phyloP scores from a whole-genome alignment of 2,797 vertebrate species.

The Synaphobranchus kaupii region DNA sequence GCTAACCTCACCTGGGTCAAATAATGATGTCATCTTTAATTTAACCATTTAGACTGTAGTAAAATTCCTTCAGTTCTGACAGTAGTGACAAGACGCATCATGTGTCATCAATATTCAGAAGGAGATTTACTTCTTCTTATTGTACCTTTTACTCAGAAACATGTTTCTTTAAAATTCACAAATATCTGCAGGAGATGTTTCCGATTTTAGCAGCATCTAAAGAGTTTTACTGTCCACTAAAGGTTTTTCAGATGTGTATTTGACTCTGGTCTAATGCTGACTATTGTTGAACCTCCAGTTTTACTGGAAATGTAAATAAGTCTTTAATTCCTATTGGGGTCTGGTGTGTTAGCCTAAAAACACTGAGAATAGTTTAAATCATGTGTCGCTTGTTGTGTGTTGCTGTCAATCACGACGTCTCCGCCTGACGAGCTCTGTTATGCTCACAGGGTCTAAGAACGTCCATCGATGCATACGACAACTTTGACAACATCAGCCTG shows the following conservation, averaged over 20 bases:
- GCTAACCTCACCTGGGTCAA: not conserved
- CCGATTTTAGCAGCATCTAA: too few species aligned
- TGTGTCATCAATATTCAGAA: too few species aligned
- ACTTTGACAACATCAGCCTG: conserved; percentile 86
- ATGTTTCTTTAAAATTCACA: too few species aligned
- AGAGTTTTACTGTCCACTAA: too few species aligned
- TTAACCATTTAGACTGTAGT: not conserved
- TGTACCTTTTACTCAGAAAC: too few species aligned
- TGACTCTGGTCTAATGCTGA: not conserved
- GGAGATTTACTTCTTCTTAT: too few species aligned
- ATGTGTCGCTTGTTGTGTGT: not conserved
- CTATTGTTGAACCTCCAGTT: too few species aligned
- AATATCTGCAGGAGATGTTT: too few species aligned
- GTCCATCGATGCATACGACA: conserved; percentile 89
- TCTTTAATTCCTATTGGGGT: not conserved
- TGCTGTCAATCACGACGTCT: not conserved
- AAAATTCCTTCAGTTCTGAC: not conserved
- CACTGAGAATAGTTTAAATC: not conserved
- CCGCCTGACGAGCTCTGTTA: too few species aligned
- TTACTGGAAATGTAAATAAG: not conserved
- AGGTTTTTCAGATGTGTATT: not conserved
- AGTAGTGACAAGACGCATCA: not conserved
- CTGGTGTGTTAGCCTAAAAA: not conserved
- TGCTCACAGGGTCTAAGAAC: conserved; percentile 80
- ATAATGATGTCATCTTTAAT: not conserved